phyloP scores from a whole-genome alignment of 1,140 invertebrate species.

The Cydia pomonella region DNA sequence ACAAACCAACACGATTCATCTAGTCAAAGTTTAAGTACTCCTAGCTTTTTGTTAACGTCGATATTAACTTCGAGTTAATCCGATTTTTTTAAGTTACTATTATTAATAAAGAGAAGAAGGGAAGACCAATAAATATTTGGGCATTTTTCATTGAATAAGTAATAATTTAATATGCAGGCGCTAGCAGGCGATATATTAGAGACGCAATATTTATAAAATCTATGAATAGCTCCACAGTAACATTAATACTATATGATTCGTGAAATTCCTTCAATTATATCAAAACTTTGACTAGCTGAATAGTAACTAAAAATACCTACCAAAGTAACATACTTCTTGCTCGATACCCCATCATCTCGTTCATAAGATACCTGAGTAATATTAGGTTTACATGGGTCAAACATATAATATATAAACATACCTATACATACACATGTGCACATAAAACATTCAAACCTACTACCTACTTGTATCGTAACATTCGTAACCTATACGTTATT shows the following conservation, averaged over 20 bases:
- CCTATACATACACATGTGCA: background rate
- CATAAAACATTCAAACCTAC: background rate
- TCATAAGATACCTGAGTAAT: background rate
- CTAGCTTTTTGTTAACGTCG: too few species aligned
- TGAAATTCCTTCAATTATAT: too few species aligned
- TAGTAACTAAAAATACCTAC: background rate
- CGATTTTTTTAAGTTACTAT: too few species aligned
- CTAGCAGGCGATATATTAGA: too few species aligned
- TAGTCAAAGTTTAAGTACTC: background rate
- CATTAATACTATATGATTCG: too few species aligned
- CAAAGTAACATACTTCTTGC: background rate
- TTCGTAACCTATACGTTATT: conserved; percentile 1
- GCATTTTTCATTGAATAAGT: too few species aligned
- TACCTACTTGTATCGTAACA: conserved; percentile 1
- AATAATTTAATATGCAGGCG: too few species aligned
- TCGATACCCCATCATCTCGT: background rate
- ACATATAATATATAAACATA: background rate
- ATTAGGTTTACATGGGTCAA: background rate
- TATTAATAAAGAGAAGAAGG: too few species aligned
- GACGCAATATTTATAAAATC: too few species aligned
- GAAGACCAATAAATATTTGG: too few species aligned
- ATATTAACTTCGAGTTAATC: too few species aligned
- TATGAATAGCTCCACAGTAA: too few species aligned
- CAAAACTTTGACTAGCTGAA: conserved; percentile 23
- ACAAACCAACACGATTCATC: background rate